Percentiles rank a stretch among this genome's conserved stretches.
Conservation (phyloP, 2,113 vertebrate species). For the Planiliza haematocheilus region DNA sequence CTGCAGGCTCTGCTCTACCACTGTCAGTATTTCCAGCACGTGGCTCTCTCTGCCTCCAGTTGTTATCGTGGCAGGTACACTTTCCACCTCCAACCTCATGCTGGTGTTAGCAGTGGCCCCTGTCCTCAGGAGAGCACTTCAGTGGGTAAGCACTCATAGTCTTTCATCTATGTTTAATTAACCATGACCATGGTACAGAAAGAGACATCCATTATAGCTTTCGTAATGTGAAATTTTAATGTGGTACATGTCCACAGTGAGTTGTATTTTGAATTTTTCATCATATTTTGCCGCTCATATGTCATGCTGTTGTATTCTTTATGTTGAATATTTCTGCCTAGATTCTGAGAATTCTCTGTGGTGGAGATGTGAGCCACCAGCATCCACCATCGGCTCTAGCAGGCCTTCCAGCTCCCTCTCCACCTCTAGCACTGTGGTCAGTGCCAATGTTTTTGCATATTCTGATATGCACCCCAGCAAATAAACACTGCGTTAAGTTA, state of each 20-base stretch:
- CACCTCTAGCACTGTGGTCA: conserved; percentile 94
- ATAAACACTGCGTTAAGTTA: conserved; percentile 11
- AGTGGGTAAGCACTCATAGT: conserved; percentile 48
- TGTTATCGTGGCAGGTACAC: conserved; percentile 87
- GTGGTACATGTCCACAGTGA: too few relatives aligned
- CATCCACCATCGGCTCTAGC: conserved; percentile 70
- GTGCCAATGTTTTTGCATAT: conserved; percentile 19
- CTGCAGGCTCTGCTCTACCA: conserved; percentile 91
- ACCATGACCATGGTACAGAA: not conserved
- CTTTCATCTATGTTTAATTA: not conserved
- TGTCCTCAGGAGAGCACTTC: conserved; percentile 44
- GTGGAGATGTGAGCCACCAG: conserved; percentile 81
- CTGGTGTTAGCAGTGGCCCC: conserved; percentile 2
- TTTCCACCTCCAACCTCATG: conserved; percentile 79
- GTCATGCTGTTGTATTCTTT: too few relatives aligned
- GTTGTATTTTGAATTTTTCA: not conserved
- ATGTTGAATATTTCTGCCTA: conserved; percentile 56
- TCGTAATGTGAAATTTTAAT: not conserved
- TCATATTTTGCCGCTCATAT: rapidly evolving
- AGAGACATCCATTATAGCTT: not conserved
- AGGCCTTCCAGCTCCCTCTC: conserved; percentile 87
- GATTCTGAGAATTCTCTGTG: conserved; percentile 89
- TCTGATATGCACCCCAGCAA: conserved; percentile 18
- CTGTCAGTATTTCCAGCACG: conserved; percentile 91
- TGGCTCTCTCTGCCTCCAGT: conserved; percentile 84